Evolutionary conservation across 2,113 vertebrate species (phyloP), one percentile per base, ranked within the genome.

Genomic region (Odobenus rosmarus): DNA sequence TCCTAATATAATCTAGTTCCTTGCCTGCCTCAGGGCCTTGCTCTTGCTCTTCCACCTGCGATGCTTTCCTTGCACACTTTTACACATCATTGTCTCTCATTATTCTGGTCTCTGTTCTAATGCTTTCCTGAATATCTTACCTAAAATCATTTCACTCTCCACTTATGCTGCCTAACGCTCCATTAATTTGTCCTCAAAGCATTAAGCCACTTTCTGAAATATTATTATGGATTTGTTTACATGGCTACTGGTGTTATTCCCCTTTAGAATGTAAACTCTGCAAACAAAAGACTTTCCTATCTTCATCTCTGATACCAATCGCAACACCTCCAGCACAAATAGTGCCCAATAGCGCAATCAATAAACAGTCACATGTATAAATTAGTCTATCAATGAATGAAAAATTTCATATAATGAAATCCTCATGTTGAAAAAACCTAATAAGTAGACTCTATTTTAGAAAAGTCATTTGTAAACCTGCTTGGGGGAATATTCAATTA

Each of bases 381-480:
- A 71, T 67, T 83, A 83, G 39, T 61, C 72, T 57, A 31, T 11
- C 77, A 93, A 91, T 5, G 13, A 74, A 53, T 84, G 49, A 83
- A 93, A 81, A 85, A 61, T 8, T 85, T 64, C 7, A 74, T 39
- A 24, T 55, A 59, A 91, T 76, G 26, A 91, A 88, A 95, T 80
- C 31, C 8, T 97, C 36, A 77, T 46, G n/a, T 51, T 69, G 39
- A 84, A 91, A 94, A 96, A 67, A n/a, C 55, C 46, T 31, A 93
- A 31, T 33, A 83, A 80, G 83, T 72, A 82, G 39, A 21, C 4
- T 93, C 10, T 81, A 55, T 49, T 92, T 94, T 86, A 94, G 39
- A 61, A 95, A 89, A 89, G 33, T 46, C 42, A 62, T 28, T 69
- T 82, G 51, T 77, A 86, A 77, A 82, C 57, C 28, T 77, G 59